These are phyloP conservation scores for Hyperoodon ampullatus DNA, from an alignment of 2,113 vertebrate genomes.

Conservation along the genomic window DNA sequence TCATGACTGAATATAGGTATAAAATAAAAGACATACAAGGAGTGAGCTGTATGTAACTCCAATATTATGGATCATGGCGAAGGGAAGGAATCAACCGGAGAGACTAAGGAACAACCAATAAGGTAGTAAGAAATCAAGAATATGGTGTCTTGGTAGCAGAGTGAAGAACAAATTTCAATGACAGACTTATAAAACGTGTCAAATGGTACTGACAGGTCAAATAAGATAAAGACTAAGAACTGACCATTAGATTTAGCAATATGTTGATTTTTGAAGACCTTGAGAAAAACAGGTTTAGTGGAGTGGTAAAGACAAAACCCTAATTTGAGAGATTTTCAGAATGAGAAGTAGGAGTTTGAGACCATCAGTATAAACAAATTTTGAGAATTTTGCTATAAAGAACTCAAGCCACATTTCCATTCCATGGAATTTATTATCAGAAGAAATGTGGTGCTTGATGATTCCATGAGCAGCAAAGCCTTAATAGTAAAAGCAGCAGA, in stretches of 20 bases:
- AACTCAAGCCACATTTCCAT: neutral
- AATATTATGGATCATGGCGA: neutral
- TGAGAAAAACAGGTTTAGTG: neutral
- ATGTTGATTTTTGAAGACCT: neutral
- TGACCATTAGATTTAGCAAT: neutral
- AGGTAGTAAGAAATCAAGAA: conserved; percentile 16
- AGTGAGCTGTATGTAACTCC: neutral
- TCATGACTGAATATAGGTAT: neutral
- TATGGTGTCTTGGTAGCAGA: neutral
- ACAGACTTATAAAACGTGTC: neutral
- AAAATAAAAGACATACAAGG: neutral
- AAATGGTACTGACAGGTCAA: neutral
- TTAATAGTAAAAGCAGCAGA: neutral
- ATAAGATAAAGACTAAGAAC: neutral
- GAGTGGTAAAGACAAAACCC: neutral
- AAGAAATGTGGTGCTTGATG: neutral
- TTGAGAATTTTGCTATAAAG: neutral
- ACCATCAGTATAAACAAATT: neutral
- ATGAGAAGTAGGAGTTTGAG: neutral
- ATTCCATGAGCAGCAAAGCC: neutral
- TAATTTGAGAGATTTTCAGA: conserved; percentile 29
- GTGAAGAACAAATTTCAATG: neutral
- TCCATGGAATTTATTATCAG: neutral
- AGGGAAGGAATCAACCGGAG: neutral
- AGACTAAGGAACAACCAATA: neutral